Percentiles rank a stretch among this genome's conserved stretches.
phyloP scores from a whole-genome alignment of 2,888 invertebrate genomes.

The Poecilus cupreus region DNA sequence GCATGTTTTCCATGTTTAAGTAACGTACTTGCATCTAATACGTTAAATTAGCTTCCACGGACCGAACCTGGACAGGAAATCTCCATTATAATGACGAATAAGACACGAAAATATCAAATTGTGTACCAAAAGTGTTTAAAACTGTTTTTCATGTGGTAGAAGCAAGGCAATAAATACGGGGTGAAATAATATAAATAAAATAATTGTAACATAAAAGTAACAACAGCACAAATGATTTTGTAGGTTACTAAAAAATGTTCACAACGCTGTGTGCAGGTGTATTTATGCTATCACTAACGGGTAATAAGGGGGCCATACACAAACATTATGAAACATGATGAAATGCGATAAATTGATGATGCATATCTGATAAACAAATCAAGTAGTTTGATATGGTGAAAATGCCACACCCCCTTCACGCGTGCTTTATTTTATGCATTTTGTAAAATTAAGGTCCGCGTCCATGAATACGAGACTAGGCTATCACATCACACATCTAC shows the following conservation, averaged over 20 bases:
- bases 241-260: slow-evolving; percentile 20
- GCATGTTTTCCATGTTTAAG: slow-evolving; percentile 68
- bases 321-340: slow-evolving; percentile 46
- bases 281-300: slow-evolving; percentile 28
- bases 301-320: slow-evolving; percentile 4
- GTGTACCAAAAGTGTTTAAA: slow-evolving; percentile 18
- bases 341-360: slow-evolving; percentile 29
- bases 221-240: slow-evolving; percentile 7
- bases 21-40: slow-evolving; percentile 60
- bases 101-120: slow-evolving; percentile 28
- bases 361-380: slow-evolving; percentile 49
- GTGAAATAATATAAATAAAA: slow-evolving; percentile 21
- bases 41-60: slow-evolving; percentile 57
- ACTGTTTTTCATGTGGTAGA: slow-evolving; percentile 1
- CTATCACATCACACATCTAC: neutral
- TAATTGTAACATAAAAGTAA: neutral
- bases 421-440: slow-evolving; percentile 10
- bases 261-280: slow-evolving; percentile 36
- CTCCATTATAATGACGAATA: slow-evolving; percentile 51
- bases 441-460: slow-evolving; percentile 20
- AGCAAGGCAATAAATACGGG: slow-evolving; percentile 12
- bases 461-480: slow-evolving; percentile 25
- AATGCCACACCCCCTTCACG: slow-evolving; percentile 55
- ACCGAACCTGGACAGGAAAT: slow-evolving; percentile 59
- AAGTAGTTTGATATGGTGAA: slow-evolving; percentile 32